Base-by-base conservation (phyloP, 2,797 vertebrate species). In the Ceryle rudis region DNA sequence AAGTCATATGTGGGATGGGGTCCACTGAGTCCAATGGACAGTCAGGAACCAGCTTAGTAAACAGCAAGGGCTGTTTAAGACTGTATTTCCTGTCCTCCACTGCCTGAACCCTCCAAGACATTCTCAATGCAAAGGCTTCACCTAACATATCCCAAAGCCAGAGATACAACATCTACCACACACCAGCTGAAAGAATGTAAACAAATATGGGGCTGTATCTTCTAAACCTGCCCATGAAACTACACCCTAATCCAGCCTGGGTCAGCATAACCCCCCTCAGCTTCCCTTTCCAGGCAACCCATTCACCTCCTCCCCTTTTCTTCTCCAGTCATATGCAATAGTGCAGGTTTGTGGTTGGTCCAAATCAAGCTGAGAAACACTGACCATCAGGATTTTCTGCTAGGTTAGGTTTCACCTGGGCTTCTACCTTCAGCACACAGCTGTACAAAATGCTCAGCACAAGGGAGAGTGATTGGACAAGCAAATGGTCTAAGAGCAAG, bases 41-140 rank as follows among this genome's bases (percentile, higher is more conserved):
- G 44, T 22, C n/a, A 90, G 47, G 26, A 22, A 86, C 11, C 64
- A 7, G 2, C 37, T 79, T 25, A 69, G 49, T 33, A 75, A 79
- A 61, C 46, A 69, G 42, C 55, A 70, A 62, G 17, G 39, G 10
- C 14, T 89, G 14, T 26, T 84, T 21, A 65, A 35, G 20, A 35
- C 46, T n/a, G 17, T 54, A 46, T 66, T 91, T 12, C 55, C 35
- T 39, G 29, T 25, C 33, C 37, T 73, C 29, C 64, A 39, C 10
- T 37, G 28, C 11, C n/a, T 75, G 58, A 55, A 31, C 16, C 16
- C 37, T 58, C 41, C 0, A 0, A 87, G 44, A 75, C 0, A 1
- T 10, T 44, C 37, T 65, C 37, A 69, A 3, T 2, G 8, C 25
- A 81, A 72, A 71, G 25, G 51, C 26, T 81, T 79, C n/a, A 25